Percentiles rank a stretch among this genome's conserved stretches.
Conservation (phyloP, 1,140 invertebrate genomes). For the Copidosoma floridanum region DNA sequence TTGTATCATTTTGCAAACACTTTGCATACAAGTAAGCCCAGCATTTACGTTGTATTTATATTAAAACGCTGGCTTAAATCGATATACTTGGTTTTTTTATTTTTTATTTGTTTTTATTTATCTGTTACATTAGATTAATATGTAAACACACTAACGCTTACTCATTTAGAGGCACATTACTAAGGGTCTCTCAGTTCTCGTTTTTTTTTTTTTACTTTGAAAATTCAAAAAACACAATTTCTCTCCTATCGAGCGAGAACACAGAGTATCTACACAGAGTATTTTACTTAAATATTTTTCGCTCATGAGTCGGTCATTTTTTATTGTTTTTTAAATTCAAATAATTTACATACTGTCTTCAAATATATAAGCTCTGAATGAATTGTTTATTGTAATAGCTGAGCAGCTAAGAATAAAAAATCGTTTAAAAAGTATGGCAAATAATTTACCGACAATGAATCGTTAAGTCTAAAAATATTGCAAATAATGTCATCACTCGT, state of each 20-base stretch:
- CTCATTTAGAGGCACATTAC: slow-evolving; percentile 57
- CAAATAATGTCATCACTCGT: not conserved
- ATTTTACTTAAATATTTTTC: slow-evolving; percentile 7
- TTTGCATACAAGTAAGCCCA: too few relatives aligned
- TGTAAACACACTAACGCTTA: slow-evolving; percentile 47
- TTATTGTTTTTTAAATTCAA: slow-evolving; percentile 7
- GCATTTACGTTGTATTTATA: too few relatives aligned
- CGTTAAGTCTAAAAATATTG: too few relatives aligned
- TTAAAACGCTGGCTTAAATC: too few relatives aligned
- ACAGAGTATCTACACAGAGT: slow-evolving; percentile 26
- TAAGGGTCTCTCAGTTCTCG: slow-evolving; percentile 52
- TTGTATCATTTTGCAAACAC: too few relatives aligned
- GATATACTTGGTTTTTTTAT: too few relatives aligned
- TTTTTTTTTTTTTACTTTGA: too few relatives aligned
- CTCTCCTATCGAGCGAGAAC: slow-evolving; percentile 40
- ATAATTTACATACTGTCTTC: too few relatives aligned
- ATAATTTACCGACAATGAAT: slow-evolving; percentile 22
- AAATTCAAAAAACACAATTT: slow-evolving; percentile 41
- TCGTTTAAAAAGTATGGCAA: slow-evolving; percentile 9
- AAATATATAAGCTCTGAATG: too few relatives aligned
- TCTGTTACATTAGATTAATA: slow-evolving; percentile 43
- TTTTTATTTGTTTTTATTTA: not conserved
- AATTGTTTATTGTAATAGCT: too few relatives aligned
- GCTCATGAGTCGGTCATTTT: slow-evolving; percentile 2
- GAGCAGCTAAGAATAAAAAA: slow-evolving; percentile 19